Evolutionary conservation across 2,888 invertebrate genomes (phyloP).

Genomic region (Trichopoda pennipes): DNA sequence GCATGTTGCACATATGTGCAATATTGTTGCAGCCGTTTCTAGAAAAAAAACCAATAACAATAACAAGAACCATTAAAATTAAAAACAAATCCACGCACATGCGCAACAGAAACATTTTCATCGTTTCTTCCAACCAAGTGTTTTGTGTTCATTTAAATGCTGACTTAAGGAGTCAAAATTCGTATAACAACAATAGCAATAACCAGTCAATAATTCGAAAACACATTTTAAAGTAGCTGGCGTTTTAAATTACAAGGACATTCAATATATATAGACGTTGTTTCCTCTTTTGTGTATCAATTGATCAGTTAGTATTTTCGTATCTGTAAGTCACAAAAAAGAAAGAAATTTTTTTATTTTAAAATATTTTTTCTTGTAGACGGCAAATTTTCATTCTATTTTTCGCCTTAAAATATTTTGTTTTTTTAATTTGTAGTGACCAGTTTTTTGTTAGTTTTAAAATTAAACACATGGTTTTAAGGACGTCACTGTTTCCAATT

Average conservation of each 20-base stretch:
- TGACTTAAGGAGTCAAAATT: conserved; percentile 6
- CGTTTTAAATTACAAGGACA: conserved; percentile 64
- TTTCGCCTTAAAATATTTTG: not conserved
- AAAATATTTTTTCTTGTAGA: not conserved
- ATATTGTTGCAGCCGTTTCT: conserved; percentile 67
- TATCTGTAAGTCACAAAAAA: too few relatives aligned
- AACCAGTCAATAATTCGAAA: conserved; percentile 33
- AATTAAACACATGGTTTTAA: conserved; percentile 32
- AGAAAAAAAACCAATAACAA: conserved; percentile 13
- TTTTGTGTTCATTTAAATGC: not conserved
- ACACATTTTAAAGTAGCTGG: conserved; percentile 57
- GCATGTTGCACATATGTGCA: conserved; percentile 68
- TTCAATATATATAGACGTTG: too few relatives aligned
- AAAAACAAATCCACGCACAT: conserved; percentile 30
- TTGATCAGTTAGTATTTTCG: conserved; percentile 11
- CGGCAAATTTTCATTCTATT: conserved; percentile 3
- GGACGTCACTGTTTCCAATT: not conserved
- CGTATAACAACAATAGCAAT: conserved; percentile 24
- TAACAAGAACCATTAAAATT: not conserved
- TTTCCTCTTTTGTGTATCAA: not conserved
- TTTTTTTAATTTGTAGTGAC: conserved; percentile 33
- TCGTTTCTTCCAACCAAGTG: not conserved
- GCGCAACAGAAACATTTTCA: conserved; percentile 30
- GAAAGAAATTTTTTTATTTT: not conserved
- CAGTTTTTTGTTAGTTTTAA: conserved; percentile 31